Evolutionary conservation across 2,113 vertebrate species (phyloP), one percentile per base, ranked within the genome.

Genomic region (Lepidothrix coronata): DNA sequence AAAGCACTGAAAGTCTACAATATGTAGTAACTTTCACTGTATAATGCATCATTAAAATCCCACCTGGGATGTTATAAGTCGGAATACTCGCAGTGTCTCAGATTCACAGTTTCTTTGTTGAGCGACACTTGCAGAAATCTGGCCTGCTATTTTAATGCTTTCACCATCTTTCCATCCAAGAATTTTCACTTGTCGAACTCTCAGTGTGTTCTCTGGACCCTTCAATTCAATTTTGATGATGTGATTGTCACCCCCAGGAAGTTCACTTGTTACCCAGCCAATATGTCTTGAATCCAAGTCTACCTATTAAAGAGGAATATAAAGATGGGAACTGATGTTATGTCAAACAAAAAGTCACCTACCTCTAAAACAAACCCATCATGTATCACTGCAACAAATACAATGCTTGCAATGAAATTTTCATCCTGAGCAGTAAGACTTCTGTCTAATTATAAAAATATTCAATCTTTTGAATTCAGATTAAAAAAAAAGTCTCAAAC

Each of bases 41-140:
- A 3, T 10, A 49, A 35, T 3, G 43, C 8, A 66, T 54, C 49
- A 44, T n/a, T 28, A 91, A 95, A 75, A 44, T 37, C 98, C 67
- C 80, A 99, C 99, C 98, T 99, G 99, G 63, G 99, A 99, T 19
- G 99, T 99, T 96, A 99, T 99, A 54, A 99, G 99, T 68, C 99
- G 97, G 97, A 99, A 99, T 16, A 99, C 99, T 66, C 99, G 93
- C 11, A 99, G 98, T 0, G 99, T 99, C 97, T 99, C 99, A 1
- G 99, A 98, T 98, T 99, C 99, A 91, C 99, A 99, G 97, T 99
- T 99, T 95, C 99, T 99, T 85, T 99, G 99, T 94, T 99, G 99
- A 78, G 99, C 98, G 72, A 99, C 98, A 67, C 99, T 99, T 94
- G 99, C 99, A 49, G 99, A 99, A 93, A 99, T 99, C 96, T 99